Conservation (phyloP, 2,113 vertebrate species). For the Chaetura pelagica region DNA sequence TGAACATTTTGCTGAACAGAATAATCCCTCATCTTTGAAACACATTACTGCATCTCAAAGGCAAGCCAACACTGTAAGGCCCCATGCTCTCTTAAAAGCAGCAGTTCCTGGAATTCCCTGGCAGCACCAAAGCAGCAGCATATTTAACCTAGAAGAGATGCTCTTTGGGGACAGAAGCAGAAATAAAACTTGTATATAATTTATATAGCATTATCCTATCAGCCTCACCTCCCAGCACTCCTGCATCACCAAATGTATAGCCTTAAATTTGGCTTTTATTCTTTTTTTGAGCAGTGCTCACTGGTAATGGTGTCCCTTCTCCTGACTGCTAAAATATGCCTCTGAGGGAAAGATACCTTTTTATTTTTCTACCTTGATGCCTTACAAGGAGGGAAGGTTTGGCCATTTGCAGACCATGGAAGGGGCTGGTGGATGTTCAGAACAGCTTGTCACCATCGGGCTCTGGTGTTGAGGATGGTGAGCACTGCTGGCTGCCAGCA, state of each 20-base stretch:
- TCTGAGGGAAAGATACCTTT: background rate
- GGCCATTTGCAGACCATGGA: background rate
- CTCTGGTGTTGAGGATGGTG: background rate
- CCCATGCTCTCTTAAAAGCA: background rate
- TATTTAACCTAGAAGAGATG: background rate
- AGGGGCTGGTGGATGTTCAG: background rate
- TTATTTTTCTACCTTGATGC: fast-evolving
- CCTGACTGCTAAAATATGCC: background rate
- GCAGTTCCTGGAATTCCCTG: slow-evolving; percentile 60
- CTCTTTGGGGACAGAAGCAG: background rate
- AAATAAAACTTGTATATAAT: background rate
- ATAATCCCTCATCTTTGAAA: background rate
- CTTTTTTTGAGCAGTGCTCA: background rate
- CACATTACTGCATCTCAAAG: background rate
- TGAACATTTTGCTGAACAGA: background rate
- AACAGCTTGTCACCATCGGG: fast-evolving
- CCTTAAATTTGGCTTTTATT: background rate
- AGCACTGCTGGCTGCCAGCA: background rate
- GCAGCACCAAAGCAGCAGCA: slow-evolving; percentile 3
- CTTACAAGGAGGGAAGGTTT: background rate
- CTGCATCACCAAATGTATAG: background rate
- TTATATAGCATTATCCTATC: background rate
- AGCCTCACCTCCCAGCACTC: background rate
- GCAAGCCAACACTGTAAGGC: background rate
- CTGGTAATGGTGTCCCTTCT: fast-evolving